A percentile compares a stretch with the other conserved stretches of the same genome.
Evolutionary conservation across 2,113 vertebrate genomes (phyloP).

Genomic region (Mus pahari): DNA sequence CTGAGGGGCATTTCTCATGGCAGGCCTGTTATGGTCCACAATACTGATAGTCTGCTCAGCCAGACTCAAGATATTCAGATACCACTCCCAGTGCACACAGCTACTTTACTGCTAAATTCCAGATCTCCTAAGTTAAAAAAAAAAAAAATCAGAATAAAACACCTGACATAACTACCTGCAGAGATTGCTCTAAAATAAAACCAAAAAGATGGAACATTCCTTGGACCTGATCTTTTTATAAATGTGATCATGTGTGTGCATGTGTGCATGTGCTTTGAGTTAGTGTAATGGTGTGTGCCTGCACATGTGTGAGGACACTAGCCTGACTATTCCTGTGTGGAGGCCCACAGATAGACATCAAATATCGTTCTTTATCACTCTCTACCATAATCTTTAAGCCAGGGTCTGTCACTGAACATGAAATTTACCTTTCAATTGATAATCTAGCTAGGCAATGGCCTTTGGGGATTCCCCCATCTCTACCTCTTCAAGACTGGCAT

Average conservation of each 20-base stretch:
- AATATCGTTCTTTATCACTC: neutral
- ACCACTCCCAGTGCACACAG: neutral
- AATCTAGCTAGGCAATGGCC: neutral
- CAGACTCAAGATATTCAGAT: neutral
- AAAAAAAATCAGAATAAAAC: conserved; percentile 10
- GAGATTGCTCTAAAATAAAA: neutral
- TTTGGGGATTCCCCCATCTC: neutral
- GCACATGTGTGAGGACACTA: neutral
- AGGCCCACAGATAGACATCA: neutral
- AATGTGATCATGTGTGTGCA: neutral
- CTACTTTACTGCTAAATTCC: neutral
- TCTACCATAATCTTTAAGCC: neutral
- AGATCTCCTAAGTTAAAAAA: neutral
- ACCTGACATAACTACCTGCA: neutral
- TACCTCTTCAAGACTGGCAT: neutral
- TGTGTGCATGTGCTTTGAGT: neutral
- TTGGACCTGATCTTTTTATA: neutral
- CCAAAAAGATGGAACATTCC: neutral
- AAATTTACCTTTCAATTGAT: neutral
- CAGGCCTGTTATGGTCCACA: neutral
- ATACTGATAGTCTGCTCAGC: neutral
- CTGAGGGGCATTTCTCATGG: neutral
- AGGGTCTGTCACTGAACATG: neutral
- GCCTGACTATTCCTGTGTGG: neutral
- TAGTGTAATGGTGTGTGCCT: neutral